Conservation (phyloP, 2,888 invertebrate genomes). For the Euphydryas editha region DNA sequence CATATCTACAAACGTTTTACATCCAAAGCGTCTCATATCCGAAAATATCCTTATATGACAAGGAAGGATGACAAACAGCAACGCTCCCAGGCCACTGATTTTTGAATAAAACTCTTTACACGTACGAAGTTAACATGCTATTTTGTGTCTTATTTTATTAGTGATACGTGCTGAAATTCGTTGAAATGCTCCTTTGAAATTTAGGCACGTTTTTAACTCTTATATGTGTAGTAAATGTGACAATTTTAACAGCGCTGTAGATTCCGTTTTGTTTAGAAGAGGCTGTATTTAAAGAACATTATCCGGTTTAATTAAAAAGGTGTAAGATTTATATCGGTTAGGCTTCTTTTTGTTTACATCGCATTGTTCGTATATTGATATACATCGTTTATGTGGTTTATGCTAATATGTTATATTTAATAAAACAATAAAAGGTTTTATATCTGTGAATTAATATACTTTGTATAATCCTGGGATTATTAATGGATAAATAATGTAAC, state of each 20-base stretch:
- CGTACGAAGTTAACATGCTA: neutral
- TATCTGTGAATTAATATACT: neutral
- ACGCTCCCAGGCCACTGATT: constrained; percentile 58
- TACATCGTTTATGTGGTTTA: neutral
- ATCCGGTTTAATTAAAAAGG: constrained; percentile 28
- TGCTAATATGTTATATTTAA: neutral
- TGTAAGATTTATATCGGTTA: constrained; percentile 15
- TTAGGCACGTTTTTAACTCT: constrained; percentile 40
- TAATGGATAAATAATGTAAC: too few species aligned
- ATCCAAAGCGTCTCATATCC: constrained; percentile 35
- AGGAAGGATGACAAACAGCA: constrained; percentile 60
- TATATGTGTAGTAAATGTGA: constrained; percentile 37
- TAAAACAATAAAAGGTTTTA: neutral
- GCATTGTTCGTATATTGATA: neutral
- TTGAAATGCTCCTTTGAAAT: constrained; percentile 31
- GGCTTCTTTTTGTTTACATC: constrained; percentile 3
- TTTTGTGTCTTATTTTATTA: constrained; percentile 24
- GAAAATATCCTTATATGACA: constrained; percentile 60
- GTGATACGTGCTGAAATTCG: constrained; percentile 21
- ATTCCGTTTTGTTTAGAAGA: constrained; percentile 16
- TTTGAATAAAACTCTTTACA: constrained; percentile 45
- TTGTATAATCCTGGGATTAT: neutral
- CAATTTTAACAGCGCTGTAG: constrained; percentile 33
- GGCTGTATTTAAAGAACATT: constrained; percentile 27
- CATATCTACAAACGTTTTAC: constrained; percentile 28